Evolutionary conservation across 2,113 vertebrate species (phyloP).

Genomic region (Tricholaema leucomelas): DNA sequence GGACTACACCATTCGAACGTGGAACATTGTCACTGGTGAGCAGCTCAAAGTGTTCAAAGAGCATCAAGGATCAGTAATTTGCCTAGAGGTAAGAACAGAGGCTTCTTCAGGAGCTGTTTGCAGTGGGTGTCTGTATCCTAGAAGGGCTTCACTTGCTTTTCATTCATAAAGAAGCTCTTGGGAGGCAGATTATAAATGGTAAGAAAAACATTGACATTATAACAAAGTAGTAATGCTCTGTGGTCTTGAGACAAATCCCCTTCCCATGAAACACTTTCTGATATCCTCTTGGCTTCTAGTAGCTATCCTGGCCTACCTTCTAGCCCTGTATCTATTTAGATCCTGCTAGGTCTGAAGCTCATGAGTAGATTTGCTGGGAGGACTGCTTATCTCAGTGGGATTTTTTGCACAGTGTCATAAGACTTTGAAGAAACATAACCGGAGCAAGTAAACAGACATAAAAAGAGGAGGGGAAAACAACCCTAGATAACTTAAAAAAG

Average conservation of each 20-base stretch:
- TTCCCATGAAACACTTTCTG: not conserved
- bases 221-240: not conserved
- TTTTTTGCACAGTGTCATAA: not conserved
- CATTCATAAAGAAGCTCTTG: not conserved
- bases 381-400: not conserved
- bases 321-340: not conserved
- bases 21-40: conserved; percentile 82
- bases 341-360: not conserved
- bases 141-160: not conserved
- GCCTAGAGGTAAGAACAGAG: conserved; percentile 78
- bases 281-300: not conserved
- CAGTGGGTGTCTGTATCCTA: not conserved
- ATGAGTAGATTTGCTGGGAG: not conserved
- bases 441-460: not conserved
- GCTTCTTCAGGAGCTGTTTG: not conserved
- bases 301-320: not conserved
- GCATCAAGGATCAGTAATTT: conserved; percentile 83
- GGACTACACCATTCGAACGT: conserved; percentile 79
- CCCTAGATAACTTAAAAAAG: not conserved
- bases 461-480: not conserved
- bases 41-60: conserved; percentile 80
- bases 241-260: not conserved
- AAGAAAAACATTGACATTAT: not conserved
- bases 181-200: not conserved
- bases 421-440: not conserved